Evolutionary conservation across 2,113 vertebrate genomes (phyloP).

Genomic region (Hypanus sabinus): DNA sequence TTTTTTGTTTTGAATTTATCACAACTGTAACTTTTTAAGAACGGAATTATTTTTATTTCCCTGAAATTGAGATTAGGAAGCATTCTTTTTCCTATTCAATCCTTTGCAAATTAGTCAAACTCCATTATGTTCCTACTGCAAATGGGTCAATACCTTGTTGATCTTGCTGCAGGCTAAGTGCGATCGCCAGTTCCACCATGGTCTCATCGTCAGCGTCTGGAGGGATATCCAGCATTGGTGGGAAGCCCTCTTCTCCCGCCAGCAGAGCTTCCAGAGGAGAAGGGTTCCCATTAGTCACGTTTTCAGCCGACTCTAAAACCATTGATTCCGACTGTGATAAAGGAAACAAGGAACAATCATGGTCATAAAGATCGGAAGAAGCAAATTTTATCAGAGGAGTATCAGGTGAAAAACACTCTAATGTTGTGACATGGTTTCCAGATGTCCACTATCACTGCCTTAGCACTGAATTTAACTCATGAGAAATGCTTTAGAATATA

Average conservation of each 20-base stretch:
- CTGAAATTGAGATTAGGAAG: neutral
- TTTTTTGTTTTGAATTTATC: conserved; percentile 8
- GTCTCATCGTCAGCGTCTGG: conserved; percentile 97
- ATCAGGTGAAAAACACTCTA: neutral
- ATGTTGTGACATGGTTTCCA: neutral
- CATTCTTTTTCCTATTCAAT: neutral
- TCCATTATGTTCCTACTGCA: neutral
- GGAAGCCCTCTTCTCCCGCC: conserved; percentile 93
- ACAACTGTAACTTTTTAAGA: neutral
- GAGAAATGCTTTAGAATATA: too few species aligned
- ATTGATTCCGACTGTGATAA: conserved; percentile 85
- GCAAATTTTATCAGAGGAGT: neutral
- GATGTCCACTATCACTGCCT: neutral
- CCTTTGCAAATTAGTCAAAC: neutral
- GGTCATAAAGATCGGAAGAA: neutral
- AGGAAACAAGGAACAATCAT: conserved; percentile 32
- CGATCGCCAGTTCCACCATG: conserved; percentile 96
- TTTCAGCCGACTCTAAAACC: conserved; percentile 93
- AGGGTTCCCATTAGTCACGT: conserved; percentile 91
- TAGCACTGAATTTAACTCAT: neutral
- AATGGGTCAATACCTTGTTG: conserved; percentile 77
- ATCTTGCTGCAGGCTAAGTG: conserved; percentile 93
- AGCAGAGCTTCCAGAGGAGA: conserved; percentile 91
- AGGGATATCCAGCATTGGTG: conserved; percentile 95
- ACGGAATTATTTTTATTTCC: neutral